A percentile compares a stretch with the other conserved stretches of the same genome.
phyloP scores from a whole-genome alignment of 2,113 vertebrate genomes.

The Paracanthobrama guichenoti region DNA sequence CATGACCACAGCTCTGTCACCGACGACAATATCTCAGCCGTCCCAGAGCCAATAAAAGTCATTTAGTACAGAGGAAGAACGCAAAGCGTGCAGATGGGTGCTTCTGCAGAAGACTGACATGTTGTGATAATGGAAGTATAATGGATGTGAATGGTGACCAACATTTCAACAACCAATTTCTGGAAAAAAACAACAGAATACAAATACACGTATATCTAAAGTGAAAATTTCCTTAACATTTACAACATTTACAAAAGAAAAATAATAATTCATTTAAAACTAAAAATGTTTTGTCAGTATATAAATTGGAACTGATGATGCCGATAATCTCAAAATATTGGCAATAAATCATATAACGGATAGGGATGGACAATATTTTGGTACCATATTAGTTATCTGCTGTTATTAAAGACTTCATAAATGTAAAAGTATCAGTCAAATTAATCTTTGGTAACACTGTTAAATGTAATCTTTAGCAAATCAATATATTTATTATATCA shows the following conservation, averaged over 20 bases:
- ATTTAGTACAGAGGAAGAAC: constrained; percentile 4
- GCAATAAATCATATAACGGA: not conserved
- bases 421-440: not conserved
- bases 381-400: not conserved
- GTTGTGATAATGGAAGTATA: not conserved
- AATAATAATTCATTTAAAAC: not conserved
- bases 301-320: not conserved
- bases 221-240: not conserved
- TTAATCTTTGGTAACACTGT: not conserved
- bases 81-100: not conserved
- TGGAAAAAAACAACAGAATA: too few species aligned
- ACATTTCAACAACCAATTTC: too few species aligned
- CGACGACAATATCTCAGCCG: constrained; percentile 15
- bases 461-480: not conserved
- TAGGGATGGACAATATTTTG: not conserved
- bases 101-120: not conserved
- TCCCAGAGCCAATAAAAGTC: not conserved
- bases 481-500: too few species aligned
- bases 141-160: not conserved
- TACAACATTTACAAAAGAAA: not conserved
- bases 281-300: not conserved
- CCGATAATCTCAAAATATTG: not conserved
- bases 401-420: not conserved
- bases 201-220: too few species aligned
- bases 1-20: constrained; percentile 26